Evolutionary conservation across 2,113 vertebrate species (phyloP).

Genomic region (Psephotus haematonotus): DNA sequence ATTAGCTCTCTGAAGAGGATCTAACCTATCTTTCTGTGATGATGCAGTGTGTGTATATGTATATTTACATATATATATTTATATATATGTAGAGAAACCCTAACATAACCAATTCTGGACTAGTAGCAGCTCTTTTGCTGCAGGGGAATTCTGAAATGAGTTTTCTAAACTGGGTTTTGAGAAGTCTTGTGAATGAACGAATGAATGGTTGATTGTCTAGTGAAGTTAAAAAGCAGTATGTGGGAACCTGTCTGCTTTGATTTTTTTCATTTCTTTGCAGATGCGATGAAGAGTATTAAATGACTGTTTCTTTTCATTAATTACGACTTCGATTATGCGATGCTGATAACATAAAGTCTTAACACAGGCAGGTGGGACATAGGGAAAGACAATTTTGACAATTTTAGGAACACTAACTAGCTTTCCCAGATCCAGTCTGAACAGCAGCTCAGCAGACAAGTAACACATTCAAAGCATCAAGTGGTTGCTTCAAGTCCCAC

Average conservation of each 20-base stretch:
- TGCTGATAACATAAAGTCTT: neutral
- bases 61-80: neutral
- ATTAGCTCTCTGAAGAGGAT: neutral
- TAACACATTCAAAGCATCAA: neutral
- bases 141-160: neutral
- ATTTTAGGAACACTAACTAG: neutral
- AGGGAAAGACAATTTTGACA: neutral
- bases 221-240: neutral
- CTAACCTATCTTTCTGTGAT: neutral
- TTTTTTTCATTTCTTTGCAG: neutral
- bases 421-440: neutral
- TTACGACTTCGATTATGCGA: neutral
- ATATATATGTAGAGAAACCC: fast-evolving
- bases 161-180: neutral
- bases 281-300: neutral
- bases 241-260: neutral
- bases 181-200: neutral
- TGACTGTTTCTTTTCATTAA: neutral
- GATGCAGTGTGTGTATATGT: neutral
- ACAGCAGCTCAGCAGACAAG: neutral
- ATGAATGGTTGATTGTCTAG: neutral
- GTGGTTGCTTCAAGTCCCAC: neutral
- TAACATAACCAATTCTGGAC: neutral
- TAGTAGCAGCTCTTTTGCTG: neutral
- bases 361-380: neutral